Conservation (phyloP, 1,140 invertebrate species). For the Heliothis virescens region DNA sequence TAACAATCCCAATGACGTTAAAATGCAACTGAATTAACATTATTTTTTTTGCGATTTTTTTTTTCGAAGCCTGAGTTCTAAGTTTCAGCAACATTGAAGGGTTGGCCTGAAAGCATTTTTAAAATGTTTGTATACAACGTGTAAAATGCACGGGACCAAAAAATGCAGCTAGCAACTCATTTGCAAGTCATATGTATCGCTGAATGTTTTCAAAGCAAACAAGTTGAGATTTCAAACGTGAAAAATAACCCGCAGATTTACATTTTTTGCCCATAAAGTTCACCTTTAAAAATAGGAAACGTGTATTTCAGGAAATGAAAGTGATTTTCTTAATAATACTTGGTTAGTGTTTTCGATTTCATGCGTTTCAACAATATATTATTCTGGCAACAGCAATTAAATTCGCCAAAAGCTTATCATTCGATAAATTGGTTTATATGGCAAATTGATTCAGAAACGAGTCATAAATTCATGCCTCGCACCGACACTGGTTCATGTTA, state of each 20-base stretch:
- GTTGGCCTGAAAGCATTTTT: not conserved
- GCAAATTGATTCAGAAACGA: constrained; percentile 8
- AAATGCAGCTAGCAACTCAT: constrained; percentile 29
- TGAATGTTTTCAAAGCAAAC: constrained; percentile 27
- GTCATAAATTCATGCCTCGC: not conserved
- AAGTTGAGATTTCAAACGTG: constrained; percentile 19
- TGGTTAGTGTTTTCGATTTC: not conserved
- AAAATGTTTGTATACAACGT: not conserved
- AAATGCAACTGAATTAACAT: too few species aligned
- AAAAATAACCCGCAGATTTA: constrained; percentile 17
- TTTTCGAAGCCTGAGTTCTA: not conserved
- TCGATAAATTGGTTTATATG: not conserved
- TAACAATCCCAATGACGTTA: too few species aligned
- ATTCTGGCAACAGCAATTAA: not conserved
- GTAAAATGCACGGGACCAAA: constrained; percentile 4
- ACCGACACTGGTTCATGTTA: not conserved
- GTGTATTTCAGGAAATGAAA: not conserved
- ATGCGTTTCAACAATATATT: not conserved
- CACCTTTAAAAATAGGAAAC: not conserved
- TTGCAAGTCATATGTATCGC: constrained; percentile 26
- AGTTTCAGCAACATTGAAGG: not conserved
- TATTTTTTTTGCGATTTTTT: too few species aligned
- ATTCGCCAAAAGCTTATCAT: not conserved
- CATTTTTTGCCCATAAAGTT: not conserved
- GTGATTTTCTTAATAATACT: not conserved